Evolutionary conservation across 2,888 invertebrate species (phyloP).

Genomic region (Drosophila sordidula): DNA sequence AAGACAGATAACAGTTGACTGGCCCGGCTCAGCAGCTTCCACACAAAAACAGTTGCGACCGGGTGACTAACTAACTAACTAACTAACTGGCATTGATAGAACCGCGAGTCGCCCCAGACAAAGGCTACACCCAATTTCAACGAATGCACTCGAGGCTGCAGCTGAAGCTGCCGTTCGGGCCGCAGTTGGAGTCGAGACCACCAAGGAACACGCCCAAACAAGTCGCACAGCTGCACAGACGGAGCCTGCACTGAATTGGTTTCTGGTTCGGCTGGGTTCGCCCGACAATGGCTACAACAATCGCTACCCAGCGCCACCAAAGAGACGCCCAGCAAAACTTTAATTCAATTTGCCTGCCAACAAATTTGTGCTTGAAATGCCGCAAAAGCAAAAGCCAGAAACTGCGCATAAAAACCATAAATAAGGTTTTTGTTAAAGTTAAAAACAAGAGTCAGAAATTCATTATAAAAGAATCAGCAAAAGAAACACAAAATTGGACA

Average conservation of each 20-base stretch:
- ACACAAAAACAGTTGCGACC: neutral
- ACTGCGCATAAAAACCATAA: constrained; percentile 1
- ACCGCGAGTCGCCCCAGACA: constrained; percentile 12
- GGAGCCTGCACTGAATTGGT: constrained; percentile 33
- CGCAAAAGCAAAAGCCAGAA: neutral
- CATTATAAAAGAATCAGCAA: neutral
- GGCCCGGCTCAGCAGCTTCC: constrained; percentile 19
- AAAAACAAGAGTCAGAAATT: neutral
- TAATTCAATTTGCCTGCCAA: constrained; percentile 66
- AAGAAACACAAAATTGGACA: neutral
- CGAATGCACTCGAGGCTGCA: constrained; percentile 36
- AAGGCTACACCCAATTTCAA: constrained; percentile 71
- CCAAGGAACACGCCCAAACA: constrained; percentile 75
- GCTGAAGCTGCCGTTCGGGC: constrained; percentile 14
- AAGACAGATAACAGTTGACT: constrained; percentile 38
- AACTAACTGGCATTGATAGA: constrained; percentile 57
- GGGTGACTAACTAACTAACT: constrained; percentile 29
- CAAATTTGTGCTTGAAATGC: constrained; percentile 53
- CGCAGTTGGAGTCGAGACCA: constrained; percentile 61
- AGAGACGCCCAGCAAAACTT: constrained; percentile 30
- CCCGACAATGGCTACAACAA: constrained; percentile 10
- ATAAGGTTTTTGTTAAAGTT: constrained; percentile 18
- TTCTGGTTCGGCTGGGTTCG: constrained; percentile 5
- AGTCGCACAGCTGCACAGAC: constrained; percentile 69
- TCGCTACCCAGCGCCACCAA: constrained; percentile 3